A percentile compares a stretch with the other conserved stretches of the same genome.
Conservation (phyloP, 2,888 invertebrate genomes). For the Portevinia maculata region DNA sequence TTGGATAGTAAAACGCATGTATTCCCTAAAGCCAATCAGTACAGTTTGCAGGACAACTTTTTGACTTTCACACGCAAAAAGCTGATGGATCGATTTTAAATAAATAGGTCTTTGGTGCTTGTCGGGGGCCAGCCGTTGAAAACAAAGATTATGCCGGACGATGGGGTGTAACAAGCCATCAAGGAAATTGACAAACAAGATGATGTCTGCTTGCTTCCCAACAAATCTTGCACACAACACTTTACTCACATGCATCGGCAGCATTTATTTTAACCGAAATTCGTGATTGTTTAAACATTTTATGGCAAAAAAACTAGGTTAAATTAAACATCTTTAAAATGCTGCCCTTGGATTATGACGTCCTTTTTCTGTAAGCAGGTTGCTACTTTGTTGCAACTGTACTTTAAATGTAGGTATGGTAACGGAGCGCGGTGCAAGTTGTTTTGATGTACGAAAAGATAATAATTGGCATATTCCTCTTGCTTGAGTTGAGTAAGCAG, state of each 20-base stretch:
- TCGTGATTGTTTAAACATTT: not conserved
- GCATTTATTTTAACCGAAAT: not conserved
- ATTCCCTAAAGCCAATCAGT: conserved; percentile 63
- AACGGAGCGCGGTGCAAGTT: not conserved
- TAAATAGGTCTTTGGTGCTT: conserved; percentile 41
- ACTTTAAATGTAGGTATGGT: not conserved
- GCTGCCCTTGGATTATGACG: not conserved
- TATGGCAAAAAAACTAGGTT: not conserved
- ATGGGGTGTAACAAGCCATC: not conserved
- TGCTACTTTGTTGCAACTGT: conserved; percentile 31
- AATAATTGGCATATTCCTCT: conserved; percentile 2
- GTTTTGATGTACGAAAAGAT: conserved; percentile 7
- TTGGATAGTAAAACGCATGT: conserved; percentile 31
- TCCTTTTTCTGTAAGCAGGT: not conserved
- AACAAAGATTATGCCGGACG: not conserved
- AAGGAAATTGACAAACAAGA: conserved; percentile 17
- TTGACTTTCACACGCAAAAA: conserved; percentile 44
- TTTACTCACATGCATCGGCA: not conserved
- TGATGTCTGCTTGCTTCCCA: not conserved
- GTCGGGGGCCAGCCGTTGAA: not conserved
- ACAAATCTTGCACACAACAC: not conserved
- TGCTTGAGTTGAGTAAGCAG: not conserved
- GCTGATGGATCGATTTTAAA: conserved; percentile 65
- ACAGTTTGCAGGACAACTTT: conserved; percentile 46
- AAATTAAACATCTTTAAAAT: not conserved